A percentile compares a stretch with the other conserved stretches of the same genome.
phyloP scores from a whole-genome alignment of 64 coral and sea anemone species.

The Porites lutea region DNA sequence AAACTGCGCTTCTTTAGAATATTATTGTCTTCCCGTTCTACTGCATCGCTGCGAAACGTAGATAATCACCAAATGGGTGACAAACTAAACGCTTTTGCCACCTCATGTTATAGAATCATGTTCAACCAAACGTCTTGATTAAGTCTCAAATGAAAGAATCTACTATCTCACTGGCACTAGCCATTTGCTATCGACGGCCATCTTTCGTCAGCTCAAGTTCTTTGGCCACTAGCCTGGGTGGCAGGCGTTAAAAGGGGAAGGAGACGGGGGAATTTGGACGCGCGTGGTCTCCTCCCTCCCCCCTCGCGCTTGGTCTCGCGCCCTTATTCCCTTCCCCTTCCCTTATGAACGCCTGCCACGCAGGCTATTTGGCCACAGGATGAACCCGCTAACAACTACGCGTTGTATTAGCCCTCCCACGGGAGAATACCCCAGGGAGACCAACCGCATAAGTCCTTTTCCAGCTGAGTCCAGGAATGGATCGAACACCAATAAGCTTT shows the following conservation, averaged over 20 bases:
- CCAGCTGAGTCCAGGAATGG: too few relatives aligned
- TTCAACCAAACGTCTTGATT: neutral
- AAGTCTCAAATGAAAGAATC: neutral
- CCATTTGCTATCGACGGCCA: neutral
- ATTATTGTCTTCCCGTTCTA: neutral
- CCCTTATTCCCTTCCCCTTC: too few relatives aligned
- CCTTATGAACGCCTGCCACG: too few relatives aligned
- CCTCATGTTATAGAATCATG: neutral
- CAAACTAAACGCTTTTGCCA: neutral
- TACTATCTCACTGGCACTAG: neutral
- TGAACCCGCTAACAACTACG: neutral
- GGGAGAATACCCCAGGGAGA: too few relatives aligned
- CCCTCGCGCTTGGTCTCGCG: too few relatives aligned
- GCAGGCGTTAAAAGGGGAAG: too few relatives aligned
- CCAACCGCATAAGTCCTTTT: too few relatives aligned
- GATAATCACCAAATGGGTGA: neutral
- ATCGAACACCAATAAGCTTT: too few relatives aligned
- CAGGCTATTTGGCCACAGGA: neutral
- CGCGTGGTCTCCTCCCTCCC: too few relatives aligned
- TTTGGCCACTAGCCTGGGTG: neutral
- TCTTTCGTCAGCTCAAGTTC: neutral
- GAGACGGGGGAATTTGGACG: too few relatives aligned
- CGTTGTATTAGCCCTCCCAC: too few relatives aligned
- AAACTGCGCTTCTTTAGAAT: neutral
- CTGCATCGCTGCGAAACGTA: neutral